These are phyloP conservation scores for Watsonalla binaria DNA, from an alignment of 2,888 invertebrate genomes.

Conservation along the genomic window DNA sequence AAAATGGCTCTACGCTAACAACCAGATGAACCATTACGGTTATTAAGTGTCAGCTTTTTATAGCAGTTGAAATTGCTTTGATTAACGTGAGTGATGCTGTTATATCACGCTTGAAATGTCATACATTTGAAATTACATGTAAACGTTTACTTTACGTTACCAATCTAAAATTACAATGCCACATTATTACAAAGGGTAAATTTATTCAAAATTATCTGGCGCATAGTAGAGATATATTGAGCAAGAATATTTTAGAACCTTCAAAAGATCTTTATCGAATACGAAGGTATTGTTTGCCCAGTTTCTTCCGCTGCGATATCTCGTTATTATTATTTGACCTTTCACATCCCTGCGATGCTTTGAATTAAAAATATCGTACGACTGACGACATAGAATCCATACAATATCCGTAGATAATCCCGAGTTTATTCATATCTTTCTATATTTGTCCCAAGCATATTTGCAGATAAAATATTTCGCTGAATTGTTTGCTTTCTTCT, in stretches of 20 bases:
- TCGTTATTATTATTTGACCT: slow-evolving; percentile 10
- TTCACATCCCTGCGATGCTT: background rate
- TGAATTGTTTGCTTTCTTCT: too few species aligned
- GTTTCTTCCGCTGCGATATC: slow-evolving; percentile 14
- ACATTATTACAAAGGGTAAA: too few species aligned
- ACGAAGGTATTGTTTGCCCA: slow-evolving; percentile 28
- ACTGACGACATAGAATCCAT: background rate
- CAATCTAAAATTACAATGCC: too few species aligned
- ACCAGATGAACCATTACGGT: background rate
- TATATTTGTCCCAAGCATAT: too few species aligned
- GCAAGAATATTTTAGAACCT: slow-evolving; percentile 3
- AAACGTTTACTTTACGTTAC: too few species aligned
- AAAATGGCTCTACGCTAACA: background rate
- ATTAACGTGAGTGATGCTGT: background rate
- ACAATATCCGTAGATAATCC: background rate
- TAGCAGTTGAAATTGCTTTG: background rate
- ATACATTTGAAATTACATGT: slow-evolving; percentile 8
- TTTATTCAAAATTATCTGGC: too few species aligned
- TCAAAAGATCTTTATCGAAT: slow-evolving; percentile 24
- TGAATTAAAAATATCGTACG: background rate
- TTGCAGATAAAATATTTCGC: too few species aligned
- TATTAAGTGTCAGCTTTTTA: background rate
- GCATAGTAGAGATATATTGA: slow-evolving; percentile 22
- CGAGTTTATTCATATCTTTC: slow-evolving; percentile 1
- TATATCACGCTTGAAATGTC: background rate